phyloP scores from a whole-genome alignment of 2,797 vertebrate genomes.

The Hapalemur alaotrensis region DNA sequence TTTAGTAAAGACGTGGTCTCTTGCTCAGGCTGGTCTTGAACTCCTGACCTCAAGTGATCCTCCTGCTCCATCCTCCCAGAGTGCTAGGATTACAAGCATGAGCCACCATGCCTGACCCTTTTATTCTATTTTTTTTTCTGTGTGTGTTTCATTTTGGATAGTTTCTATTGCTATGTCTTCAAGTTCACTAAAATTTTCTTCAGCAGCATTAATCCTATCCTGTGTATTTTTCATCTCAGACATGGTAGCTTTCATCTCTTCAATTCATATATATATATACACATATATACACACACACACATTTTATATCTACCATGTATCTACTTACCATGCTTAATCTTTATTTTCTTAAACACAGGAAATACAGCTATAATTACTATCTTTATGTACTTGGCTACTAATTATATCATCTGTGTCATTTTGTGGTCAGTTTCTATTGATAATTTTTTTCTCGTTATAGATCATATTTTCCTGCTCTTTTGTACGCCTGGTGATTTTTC shows the following conservation, averaged over 20 bases:
- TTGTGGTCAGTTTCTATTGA: background rate
- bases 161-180: background rate
- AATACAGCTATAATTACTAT: background rate
- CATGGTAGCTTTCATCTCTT: background rate
- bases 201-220: background rate
- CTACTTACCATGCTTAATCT: background rate
- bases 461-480: background rate
- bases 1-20: too few relatives aligned
- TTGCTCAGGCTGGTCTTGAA: too few relatives aligned
- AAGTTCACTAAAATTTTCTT: background rate
- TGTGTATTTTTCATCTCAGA: background rate
- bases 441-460: background rate
- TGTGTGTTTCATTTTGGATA: background rate
- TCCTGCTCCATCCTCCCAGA: too few relatives aligned
- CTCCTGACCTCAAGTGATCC: too few relatives aligned
- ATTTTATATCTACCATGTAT: background rate
- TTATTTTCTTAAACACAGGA: background rate
- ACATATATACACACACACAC: too few relatives aligned
- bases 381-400: background rate
- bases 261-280: background rate
- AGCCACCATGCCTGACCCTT: too few relatives aligned
- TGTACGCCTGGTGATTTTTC: background rate
- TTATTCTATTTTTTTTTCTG: too few relatives aligned
- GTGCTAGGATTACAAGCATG: too few relatives aligned
- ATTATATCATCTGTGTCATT: background rate